A percentile compares a stretch with the other conserved stretches of the same genome.
Evolutionary conservation across 2,888 invertebrate genomes (phyloP).

Genomic region (Hipparchia sbordonii): DNA sequence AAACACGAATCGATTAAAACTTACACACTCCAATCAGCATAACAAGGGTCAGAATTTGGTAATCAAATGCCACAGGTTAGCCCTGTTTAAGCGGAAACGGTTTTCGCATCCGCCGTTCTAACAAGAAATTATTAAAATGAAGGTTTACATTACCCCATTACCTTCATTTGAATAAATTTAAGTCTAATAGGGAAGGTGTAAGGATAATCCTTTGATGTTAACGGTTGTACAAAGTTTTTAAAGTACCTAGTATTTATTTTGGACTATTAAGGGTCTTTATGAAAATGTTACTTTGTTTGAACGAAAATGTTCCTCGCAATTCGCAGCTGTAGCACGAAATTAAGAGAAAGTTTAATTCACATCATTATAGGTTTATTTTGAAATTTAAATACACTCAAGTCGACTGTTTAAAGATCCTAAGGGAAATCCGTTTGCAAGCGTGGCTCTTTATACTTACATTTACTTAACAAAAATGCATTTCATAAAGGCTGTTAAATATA

Average conservation of each 20-base stretch:
- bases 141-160: conserved; percentile 33
- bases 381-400: not conserved
- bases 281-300: conserved; percentile 5
- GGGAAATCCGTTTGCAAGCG: no score
- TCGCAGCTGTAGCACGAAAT: not conserved
- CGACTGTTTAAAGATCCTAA: no score
- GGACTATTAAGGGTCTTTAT: conserved; percentile 4
- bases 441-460: no score
- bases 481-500: no score
- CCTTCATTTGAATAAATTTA: conserved; percentile 34
- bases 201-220: conserved; percentile 24
- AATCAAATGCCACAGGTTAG: conserved; percentile 34
- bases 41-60: conserved; percentile 32
- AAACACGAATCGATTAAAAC: conserved; percentile 19
- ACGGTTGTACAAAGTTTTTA: conserved; percentile 16
- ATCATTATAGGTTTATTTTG: not conserved
- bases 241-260: conserved; percentile 13
- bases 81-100: conserved; percentile 31
- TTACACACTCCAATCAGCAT: conserved; percentile 18
- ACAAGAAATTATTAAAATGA: conserved; percentile 39
- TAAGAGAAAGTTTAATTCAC: not conserved
- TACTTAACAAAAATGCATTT: no score
- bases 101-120: conserved; percentile 30
- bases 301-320: not conserved
- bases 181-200: conserved; percentile 26